Evolutionary conservation across 2,113 vertebrate genomes (phyloP).

Genomic region (Calidris pygmaea): DNA sequence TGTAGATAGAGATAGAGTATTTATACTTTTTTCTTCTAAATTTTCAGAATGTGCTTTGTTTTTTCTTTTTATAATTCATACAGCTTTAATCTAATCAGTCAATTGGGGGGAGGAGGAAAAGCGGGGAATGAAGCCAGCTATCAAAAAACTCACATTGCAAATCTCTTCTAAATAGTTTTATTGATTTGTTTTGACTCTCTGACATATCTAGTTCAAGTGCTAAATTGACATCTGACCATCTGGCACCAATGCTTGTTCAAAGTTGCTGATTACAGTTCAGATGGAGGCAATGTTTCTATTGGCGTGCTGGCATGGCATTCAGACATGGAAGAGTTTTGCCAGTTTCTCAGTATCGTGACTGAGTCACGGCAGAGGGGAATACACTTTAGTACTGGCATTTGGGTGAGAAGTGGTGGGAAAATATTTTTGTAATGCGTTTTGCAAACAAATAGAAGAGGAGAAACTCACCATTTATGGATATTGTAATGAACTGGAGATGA

Average conservation of each 20-base stretch:
- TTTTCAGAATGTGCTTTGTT: not conserved
- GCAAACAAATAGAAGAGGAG: not conserved
- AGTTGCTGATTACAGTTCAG: not conserved
- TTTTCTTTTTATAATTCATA: not conserved
- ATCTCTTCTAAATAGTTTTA: slow-evolving; percentile 34
- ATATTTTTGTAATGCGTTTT: not conserved
- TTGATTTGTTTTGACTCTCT: slow-evolving; percentile 29
- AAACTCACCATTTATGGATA: not conserved
- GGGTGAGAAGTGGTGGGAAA: not conserved
- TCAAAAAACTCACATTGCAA: slow-evolving; percentile 1
- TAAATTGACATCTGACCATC: slow-evolving; percentile 42
- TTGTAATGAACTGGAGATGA: not conserved
- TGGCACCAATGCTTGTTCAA: slow-evolving; percentile 3
- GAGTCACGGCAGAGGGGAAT: not conserved
- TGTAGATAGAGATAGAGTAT: not conserved
- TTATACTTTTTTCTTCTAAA: not conserved
- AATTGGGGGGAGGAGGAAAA: not conserved
- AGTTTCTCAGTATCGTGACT: not conserved
- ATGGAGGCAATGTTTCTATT: not conserved
- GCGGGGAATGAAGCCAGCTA: not conserved
- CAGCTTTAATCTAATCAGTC: not conserved
- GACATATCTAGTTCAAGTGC: slow-evolving; percentile 13
- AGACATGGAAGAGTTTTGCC: not conserved
- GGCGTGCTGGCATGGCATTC: not conserved
- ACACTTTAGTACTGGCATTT: not conserved